These are phyloP conservation scores for Rhopalosiphum nymphaeae DNA, from an alignment of 2,888 invertebrate species.

Conservation along the genomic window DNA sequence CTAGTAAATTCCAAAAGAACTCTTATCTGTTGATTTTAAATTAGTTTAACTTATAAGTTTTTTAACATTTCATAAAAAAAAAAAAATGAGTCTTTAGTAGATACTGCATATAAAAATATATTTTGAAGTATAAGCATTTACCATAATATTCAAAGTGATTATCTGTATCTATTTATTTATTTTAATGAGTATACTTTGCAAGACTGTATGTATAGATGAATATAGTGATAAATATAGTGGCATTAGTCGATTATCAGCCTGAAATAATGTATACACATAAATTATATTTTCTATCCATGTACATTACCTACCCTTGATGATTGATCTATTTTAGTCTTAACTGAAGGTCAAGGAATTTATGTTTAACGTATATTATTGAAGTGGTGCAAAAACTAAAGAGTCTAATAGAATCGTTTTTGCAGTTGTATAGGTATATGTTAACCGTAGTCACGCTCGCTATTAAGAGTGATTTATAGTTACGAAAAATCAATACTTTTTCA, in stretches of 20 bases:
- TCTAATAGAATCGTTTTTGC: not conserved
- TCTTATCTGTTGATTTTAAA: not conserved
- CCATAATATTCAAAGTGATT: not conserved
- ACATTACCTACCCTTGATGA: not conserved
- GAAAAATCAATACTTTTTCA: conserved; percentile 23
- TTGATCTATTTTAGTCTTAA: not conserved
- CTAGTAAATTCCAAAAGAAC: not conserved
- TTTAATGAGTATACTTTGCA: not conserved
- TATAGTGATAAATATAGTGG: not conserved
- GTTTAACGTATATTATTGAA: not conserved
- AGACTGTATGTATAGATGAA: not conserved
- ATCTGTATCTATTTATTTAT: not conserved
- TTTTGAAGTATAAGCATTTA: not conserved
- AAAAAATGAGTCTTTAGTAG: not conserved
- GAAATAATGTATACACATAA: not conserved
- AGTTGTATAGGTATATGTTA: not conserved
- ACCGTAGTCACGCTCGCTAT: not conserved
- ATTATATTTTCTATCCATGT: not conserved
- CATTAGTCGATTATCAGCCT: not conserved
- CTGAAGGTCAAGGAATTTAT: not conserved
- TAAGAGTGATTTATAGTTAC: conserved; percentile 30
- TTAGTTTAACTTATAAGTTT: not conserved
- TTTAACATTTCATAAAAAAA: not conserved
- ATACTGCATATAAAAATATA: not conserved
- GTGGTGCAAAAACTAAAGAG: not conserved